Percentiles rank a stretch among this genome's conserved stretches.
These are phyloP conservation scores for Aspidapion aeneum DNA, from an alignment of 2,888 invertebrate species.

Conservation along the genomic window DNA sequence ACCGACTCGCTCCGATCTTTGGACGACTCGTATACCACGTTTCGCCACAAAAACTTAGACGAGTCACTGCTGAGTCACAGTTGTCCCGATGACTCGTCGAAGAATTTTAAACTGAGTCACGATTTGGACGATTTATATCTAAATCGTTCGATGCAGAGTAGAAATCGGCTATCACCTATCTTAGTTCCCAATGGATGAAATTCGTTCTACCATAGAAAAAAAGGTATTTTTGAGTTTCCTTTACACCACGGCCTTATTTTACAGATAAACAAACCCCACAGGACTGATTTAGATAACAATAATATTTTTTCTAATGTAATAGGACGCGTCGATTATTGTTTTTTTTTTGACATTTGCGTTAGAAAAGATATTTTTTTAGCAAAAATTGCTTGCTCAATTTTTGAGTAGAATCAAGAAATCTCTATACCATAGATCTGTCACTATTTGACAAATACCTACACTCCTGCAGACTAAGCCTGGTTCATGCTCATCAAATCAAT, in stretches of 20 bases:
- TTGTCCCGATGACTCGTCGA: neutral
- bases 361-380: no score
- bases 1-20: no score
- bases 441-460: no score
- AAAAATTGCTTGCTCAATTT: no score
- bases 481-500: no score
- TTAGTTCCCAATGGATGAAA: constrained; percentile 45
- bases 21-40: constrained; percentile 35
- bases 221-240: neutral
- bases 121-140: neutral
- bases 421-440: no score
- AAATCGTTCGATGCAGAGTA: constrained; percentile 11
- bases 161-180: constrained; percentile 37
- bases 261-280: neutral
- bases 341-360: no score
- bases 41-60: constrained; percentile 39
- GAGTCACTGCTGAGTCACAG: constrained; percentile 25
- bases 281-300: neutral
- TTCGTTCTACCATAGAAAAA: neutral
- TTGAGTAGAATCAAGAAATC: no score
- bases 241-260: neutral
- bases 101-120: neutral
- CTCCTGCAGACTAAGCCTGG: no score
- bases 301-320: neutral
- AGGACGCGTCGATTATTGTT: no score